These are phyloP conservation scores for Dinoponera quadriceps DNA, from an alignment of 1,140 invertebrate species.

Conservation along the genomic window DNA sequence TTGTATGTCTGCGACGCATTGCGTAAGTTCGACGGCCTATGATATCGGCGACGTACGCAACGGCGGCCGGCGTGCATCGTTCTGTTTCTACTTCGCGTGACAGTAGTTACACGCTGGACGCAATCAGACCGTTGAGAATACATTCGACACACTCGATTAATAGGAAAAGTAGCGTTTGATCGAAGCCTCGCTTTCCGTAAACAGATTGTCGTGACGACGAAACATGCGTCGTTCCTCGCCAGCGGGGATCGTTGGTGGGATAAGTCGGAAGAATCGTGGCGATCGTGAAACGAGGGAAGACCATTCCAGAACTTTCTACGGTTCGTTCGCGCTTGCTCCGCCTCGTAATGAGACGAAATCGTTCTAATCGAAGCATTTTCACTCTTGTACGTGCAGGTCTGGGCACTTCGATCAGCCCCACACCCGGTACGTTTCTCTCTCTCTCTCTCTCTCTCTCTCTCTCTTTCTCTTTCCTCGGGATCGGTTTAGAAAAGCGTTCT, in stretches of 20 bases:
- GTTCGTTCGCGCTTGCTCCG: not conserved
- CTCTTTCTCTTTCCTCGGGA: not conserved
- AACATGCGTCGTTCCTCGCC: not conserved
- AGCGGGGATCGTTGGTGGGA: not conserved
- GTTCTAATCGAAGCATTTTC: constrained; percentile 12
- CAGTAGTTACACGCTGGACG: not conserved
- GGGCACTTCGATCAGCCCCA: not conserved
- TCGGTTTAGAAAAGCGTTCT: not conserved
- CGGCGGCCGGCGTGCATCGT: not conserved
- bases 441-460: not conserved
- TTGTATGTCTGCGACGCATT: not conserved
- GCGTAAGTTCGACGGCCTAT: not conserved
- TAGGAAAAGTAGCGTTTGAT: constrained; percentile 13
- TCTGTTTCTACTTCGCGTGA: constrained; percentile 15
- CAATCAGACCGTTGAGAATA: constrained; percentile 33
- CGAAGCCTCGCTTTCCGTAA: not conserved
- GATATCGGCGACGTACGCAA: not conserved
- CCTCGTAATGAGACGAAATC: constrained; percentile 14
- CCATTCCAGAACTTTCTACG: not conserved
- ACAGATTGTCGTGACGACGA: not conserved
- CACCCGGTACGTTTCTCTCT: not conserved
- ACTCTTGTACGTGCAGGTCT: not conserved
- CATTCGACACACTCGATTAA: constrained; percentile 24
- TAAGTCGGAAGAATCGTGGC: constrained; percentile 1
- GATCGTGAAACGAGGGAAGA: constrained; percentile 3